phyloP scores from a whole-genome alignment of 2,113 vertebrate genomes.

The Erinaceus europaeus region DNA sequence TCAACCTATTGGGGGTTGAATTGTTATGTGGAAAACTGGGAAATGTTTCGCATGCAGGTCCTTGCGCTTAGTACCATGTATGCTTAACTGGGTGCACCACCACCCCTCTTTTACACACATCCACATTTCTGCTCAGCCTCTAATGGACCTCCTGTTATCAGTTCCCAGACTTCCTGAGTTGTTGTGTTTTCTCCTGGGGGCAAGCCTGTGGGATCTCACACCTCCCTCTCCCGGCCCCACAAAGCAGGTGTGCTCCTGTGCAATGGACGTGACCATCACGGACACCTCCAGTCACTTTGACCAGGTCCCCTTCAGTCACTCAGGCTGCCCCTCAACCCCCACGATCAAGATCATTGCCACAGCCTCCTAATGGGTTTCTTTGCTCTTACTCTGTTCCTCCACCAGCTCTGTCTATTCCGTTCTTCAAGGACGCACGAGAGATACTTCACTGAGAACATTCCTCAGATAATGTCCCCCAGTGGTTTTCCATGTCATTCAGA shows the following conservation, averaged over 20 bases:
- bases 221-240: not conserved
- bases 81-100: too few relatives aligned
- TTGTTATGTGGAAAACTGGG: too few relatives aligned
- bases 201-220: not conserved
- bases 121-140: not conserved
- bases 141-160: not conserved
- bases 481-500: not conserved
- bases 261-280: too few relatives aligned
- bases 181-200: not conserved
- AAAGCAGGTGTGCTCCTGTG: not conserved
- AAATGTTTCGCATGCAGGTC: too few relatives aligned
- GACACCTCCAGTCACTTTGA: not conserved
- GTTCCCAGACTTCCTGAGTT: not conserved
- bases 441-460: not conserved
- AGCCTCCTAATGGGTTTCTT: not conserved
- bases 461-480: not conserved
- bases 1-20: too few relatives aligned
- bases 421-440: not conserved
- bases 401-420: not conserved
- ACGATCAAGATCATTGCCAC: not conserved
- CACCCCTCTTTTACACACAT: too few relatives aligned
- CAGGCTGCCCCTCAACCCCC: too few relatives aligned
- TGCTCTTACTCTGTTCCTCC: too few relatives aligned
- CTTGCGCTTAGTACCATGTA: too few relatives aligned
- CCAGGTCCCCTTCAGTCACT: too few relatives aligned